These are phyloP conservation scores for Ernsta delagoae DNA, from an alignment of 2,888 invertebrate species.

Conservation along the genomic window DNA sequence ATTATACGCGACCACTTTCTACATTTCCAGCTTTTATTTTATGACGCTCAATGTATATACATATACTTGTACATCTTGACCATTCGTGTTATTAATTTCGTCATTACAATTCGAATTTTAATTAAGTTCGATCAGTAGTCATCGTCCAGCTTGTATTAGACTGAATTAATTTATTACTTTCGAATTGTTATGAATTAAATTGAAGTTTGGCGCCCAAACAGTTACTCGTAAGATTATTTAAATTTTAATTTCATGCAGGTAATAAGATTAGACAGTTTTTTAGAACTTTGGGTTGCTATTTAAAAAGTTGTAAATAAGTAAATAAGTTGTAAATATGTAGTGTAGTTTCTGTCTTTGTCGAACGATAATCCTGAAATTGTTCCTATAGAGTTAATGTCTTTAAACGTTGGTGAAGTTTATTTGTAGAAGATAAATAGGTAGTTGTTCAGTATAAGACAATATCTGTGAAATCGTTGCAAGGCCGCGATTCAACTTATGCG, in stretches of 20 bases:
- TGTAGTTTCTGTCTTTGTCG: neutral
- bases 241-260: too few species aligned
- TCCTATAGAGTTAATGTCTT: neutral
- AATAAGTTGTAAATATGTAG: too few species aligned
- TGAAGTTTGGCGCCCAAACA: too few species aligned
- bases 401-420: neutral
- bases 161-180: neutral
- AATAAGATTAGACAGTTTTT: neutral
- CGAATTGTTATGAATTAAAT: neutral
- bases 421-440: neutral
- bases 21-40: constrained; percentile 1
- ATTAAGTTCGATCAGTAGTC: neutral
- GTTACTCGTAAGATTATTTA: too few species aligned
- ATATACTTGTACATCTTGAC: too few species aligned
- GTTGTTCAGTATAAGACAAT: neutral
- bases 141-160: constrained; percentile 3
- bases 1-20: constrained; percentile 30
- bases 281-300: neutral
- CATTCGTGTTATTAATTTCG: constrained; percentile 9
- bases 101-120: constrained; percentile 20
- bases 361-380: neutral
- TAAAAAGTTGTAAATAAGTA: neutral
- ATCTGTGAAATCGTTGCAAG: neutral
- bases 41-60: neutral
- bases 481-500: neutral